Evolutionary conservation across 1,140 invertebrate genomes (phyloP), one percentile per base, ranked within the genome.

Genomic region (Eumaeus atala): DNA sequence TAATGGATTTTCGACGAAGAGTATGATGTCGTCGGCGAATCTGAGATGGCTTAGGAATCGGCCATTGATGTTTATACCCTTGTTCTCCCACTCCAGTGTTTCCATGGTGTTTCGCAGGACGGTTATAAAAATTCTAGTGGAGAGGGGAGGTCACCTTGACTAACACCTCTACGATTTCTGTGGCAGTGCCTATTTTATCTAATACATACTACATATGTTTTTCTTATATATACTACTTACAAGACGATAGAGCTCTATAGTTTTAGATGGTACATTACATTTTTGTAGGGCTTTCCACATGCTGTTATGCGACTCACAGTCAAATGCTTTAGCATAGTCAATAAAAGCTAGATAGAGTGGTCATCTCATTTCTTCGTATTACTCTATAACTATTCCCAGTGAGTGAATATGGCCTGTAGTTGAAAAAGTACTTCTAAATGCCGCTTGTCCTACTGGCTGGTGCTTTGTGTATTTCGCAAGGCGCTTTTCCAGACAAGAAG

Each of bases 21-120:
- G 54, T 28, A 56, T 28, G 10, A 61, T 61, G 37, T 56, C 50
- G 36, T 61, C 49, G 6, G 59, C 59, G 21, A 61, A 61, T 53
- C 44, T 35, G 8, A 56, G 36, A 33, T 61, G 40, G 12, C 40
- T 56, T 6, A 61, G 34, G 14, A 48, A 53, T 42, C 53, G 12
- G 6, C 50, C 59, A 21, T 61, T 50, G 34, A 53, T 61, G 6
- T 48, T 14, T 42, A 61, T 53, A 17, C 49, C 54, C 49, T 56
- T 61, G 0, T 9, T 49, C 35, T 37, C 50, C 28, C 56, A 0
- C 49, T 33, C n/a, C 9, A 52, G 28, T 1, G 9, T 11, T 33
- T 56, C 49, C 51, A 56, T 61, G 11, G 53, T 56, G 50, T 14
- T 51, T 52, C 52, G 54, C 3, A 56, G 44, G 4, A 60, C 49